Percentiles rank a stretch among this genome's conserved stretches.
Conservation (phyloP, 2,888 invertebrate species). For the Spodoptera picta region DNA sequence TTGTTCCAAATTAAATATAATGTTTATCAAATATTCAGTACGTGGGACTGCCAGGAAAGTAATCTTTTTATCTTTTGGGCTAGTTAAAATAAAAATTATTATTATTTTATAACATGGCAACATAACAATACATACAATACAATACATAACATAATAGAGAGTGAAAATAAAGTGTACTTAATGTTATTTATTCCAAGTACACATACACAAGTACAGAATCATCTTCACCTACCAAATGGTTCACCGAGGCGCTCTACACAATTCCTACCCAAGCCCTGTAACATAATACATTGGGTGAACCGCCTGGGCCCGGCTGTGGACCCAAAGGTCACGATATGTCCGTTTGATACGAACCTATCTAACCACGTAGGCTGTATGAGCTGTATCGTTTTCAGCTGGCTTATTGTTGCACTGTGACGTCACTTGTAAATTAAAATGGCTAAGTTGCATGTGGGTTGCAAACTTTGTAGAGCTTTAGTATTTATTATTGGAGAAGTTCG, state of each 20-base stretch:
- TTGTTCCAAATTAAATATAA: too few species aligned
- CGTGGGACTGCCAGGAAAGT: too few species aligned
- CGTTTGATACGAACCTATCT: constrained; percentile 48
- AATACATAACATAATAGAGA: too few species aligned
- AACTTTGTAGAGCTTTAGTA: constrained; percentile 15
- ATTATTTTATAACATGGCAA: too few species aligned
- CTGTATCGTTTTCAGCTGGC: constrained; percentile 39
- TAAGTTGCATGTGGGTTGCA: constrained; percentile 26
- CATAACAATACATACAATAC: too few species aligned
- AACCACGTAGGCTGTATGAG: constrained; percentile 37
- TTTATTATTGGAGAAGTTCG: constrained; percentile 39
- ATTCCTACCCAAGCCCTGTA: constrained; percentile 32
- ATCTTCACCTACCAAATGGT: too few species aligned
- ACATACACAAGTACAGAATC: too few species aligned
- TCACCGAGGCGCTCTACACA: constrained; percentile 19
- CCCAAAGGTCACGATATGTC: constrained; percentile 45
- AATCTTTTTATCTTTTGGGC: too few species aligned
- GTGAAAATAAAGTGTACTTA: too few species aligned
- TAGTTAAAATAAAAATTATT: too few species aligned
- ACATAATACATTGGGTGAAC: constrained; percentile 36
- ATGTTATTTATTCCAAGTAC: too few species aligned
- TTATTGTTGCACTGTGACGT: constrained; percentile 49
- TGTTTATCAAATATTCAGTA: too few species aligned
- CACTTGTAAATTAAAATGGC: constrained; percentile 31
- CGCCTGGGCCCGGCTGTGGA: constrained; percentile 34